These are phyloP conservation scores for Anniella stebbinsi DNA, from an alignment of 2,797 vertebrate species.

Conservation along the genomic window DNA sequence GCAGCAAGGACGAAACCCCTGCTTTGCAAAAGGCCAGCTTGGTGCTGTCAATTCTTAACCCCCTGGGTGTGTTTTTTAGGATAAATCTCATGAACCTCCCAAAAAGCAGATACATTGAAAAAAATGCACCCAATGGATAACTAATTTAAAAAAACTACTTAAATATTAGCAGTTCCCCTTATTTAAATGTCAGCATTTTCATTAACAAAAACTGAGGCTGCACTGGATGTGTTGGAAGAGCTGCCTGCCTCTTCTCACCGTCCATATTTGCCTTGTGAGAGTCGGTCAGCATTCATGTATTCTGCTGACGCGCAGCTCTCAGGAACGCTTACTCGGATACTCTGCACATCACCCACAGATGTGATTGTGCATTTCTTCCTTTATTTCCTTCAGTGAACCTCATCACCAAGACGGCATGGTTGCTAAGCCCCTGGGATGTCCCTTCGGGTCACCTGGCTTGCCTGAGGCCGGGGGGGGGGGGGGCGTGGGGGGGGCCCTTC, in stretches of 20 bases:
- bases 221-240: constrained; percentile 37
- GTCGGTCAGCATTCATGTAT: constrained; percentile 49
- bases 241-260: constrained; percentile 33
- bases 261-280: constrained; percentile 13
- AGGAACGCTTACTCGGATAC: constrained; percentile 48
- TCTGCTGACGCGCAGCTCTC: constrained; percentile 41
- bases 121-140: constrained; percentile 34
- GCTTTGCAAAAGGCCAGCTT: not conserved
- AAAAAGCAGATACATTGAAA: constrained; percentile 39
- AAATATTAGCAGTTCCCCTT: constrained; percentile 68
- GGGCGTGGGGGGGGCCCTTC: rapidly evolving
- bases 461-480: not conserved
- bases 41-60: not conserved
- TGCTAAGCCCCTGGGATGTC: not conserved
- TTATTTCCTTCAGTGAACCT: not conserved
- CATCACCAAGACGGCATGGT: not conserved
- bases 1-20: too few relatives aligned
- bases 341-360: constrained; percentile 17
- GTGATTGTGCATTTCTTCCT: not conserved
- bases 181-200: constrained; percentile 61
- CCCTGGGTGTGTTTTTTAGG: not conserved
- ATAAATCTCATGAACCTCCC: constrained; percentile 19
- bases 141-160: constrained; percentile 54
- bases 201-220: constrained; percentile 55
- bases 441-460: not conserved